Percentiles rank a stretch among this genome's conserved stretches.
Evolutionary conservation across 2,113 vertebrate genomes (phyloP).

Genomic region (Hippocampus mohnikei): DNA sequence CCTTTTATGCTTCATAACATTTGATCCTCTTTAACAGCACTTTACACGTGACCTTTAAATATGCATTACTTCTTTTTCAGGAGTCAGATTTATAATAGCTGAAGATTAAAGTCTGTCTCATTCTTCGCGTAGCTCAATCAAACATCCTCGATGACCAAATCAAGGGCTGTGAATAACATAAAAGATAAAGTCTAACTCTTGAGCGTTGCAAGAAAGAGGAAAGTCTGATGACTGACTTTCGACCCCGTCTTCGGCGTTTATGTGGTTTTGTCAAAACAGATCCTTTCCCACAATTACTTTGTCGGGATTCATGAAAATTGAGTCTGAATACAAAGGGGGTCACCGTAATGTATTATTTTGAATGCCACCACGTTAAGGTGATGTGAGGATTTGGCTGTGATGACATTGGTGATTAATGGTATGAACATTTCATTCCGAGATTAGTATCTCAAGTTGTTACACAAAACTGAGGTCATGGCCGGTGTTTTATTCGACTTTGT

Average conservation of each 20-base stretch:
- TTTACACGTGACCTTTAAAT: constrained; percentile 20
- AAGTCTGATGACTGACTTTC: constrained; percentile 11
- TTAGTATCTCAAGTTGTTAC: background rate
- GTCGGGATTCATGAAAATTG: background rate
- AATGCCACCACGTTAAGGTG: constrained; percentile 6
- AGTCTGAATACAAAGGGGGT: constrained; percentile 6
- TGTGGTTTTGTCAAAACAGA: constrained; percentile 6
- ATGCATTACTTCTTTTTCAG: constrained; percentile 17
- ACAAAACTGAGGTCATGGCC: background rate
- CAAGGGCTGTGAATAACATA: background rate
- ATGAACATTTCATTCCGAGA: background rate
- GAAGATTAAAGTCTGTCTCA: background rate
- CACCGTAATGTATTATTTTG: constrained; percentile 6
- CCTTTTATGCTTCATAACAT: constrained; percentile 34
- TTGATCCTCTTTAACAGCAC: constrained; percentile 26
- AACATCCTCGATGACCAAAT: constrained; percentile 8
- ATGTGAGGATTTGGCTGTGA: background rate
- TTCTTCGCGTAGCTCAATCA: background rate
- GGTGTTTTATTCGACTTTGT: too few relatives aligned
- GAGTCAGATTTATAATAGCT: constrained; percentile 14
- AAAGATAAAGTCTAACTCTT: constrained; percentile 2
- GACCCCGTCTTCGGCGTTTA: background rate
- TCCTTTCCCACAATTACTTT: background rate
- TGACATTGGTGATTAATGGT: background rate
- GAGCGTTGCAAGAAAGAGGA: constrained; percentile 14